Evolutionary conservation across 1,140 invertebrate genomes (phyloP).

Genomic region (Helicorthomorpha holstii): DNA sequence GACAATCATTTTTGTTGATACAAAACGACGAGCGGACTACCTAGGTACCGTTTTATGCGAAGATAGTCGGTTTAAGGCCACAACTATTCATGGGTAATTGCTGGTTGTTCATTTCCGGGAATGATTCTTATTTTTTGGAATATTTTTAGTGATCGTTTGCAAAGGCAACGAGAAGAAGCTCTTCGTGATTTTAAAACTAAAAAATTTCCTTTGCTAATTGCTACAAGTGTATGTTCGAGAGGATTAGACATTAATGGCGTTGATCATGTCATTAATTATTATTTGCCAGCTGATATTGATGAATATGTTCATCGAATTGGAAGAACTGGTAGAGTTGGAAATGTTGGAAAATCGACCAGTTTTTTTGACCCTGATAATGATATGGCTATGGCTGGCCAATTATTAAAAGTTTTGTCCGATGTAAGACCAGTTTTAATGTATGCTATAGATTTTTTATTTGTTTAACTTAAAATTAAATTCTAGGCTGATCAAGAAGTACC

Average conservation of each 20-base stretch:
- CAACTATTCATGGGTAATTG: constrained; percentile 68
- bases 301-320: constrained; percentile 94
- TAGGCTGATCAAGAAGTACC: constrained; percentile 5
- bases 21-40: constrained; percentile 75
- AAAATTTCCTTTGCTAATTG: constrained; percentile 57
- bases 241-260: constrained; percentile 73
- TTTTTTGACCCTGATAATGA: constrained; percentile 60
- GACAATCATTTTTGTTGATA: constrained; percentile 77
- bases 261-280: constrained; percentile 78
- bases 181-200: constrained; percentile 63
- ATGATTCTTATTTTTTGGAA: neutral
- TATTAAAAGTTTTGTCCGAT: constrained; percentile 48
- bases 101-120: neutral
- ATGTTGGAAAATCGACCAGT: constrained; percentile 69
- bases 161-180: constrained; percentile 74
- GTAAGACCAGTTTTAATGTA: constrained; percentile 22
- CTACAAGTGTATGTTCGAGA: constrained; percentile 81
- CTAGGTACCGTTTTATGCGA: constrained; percentile 56
- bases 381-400: constrained; percentile 34
- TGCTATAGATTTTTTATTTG: neutral
- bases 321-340: constrained; percentile 81
- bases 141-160: constrained; percentile 47
- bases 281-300: constrained; percentile 69
- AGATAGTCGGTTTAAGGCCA: constrained; percentile 47
- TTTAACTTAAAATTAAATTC: no score